Evolutionary conservation across 2,888 invertebrate species (phyloP).

Genomic region (Orchesella flavescens): DNA sequence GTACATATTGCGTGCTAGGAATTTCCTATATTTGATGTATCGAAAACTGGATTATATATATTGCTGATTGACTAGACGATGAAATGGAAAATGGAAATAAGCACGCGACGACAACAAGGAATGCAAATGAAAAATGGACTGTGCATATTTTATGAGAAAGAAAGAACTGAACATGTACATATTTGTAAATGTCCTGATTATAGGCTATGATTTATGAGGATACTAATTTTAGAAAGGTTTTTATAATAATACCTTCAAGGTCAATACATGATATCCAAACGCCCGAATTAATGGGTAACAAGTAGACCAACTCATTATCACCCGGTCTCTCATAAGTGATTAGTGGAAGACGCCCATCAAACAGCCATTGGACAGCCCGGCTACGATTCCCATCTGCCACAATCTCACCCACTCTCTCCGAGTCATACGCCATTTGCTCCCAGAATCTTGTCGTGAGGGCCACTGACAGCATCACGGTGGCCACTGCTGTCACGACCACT

Average conservation of each 20-base stretch:
- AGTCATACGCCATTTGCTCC: conserved; percentile 90
- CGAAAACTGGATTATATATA: too few species aligned
- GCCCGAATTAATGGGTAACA: conserved; percentile 92
- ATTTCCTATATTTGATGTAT: too few species aligned
- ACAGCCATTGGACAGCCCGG: conserved; percentile 81
- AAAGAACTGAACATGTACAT: neutral
- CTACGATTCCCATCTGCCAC: conserved; percentile 73
- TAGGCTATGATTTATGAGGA: too few species aligned
- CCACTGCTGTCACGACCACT: conserved; percentile 82
- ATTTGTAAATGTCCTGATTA: neutral
- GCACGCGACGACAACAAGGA: neutral
- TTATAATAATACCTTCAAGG: conserved; percentile 80
- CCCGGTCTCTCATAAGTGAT: conserved; percentile 69
- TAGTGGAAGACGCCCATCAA: conserved; percentile 84
- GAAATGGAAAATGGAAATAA: too few species aligned
- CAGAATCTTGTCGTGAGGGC: conserved; percentile 93
- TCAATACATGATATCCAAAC: conserved; percentile 92
- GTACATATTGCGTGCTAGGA: too few species aligned
- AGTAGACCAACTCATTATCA: conserved; percentile 77
- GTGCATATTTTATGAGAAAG: neutral
- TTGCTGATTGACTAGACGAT: too few species aligned
- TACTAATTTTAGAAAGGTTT: neutral
- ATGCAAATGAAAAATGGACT: neutral
- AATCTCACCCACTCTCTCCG: conserved; percentile 77
- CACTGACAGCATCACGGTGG: conserved; percentile 86